Percentiles rank a stretch among this genome's conserved stretches.
Conservation (phyloP, 2,888 invertebrate species). For the Tanypteryx hageni region DNA sequence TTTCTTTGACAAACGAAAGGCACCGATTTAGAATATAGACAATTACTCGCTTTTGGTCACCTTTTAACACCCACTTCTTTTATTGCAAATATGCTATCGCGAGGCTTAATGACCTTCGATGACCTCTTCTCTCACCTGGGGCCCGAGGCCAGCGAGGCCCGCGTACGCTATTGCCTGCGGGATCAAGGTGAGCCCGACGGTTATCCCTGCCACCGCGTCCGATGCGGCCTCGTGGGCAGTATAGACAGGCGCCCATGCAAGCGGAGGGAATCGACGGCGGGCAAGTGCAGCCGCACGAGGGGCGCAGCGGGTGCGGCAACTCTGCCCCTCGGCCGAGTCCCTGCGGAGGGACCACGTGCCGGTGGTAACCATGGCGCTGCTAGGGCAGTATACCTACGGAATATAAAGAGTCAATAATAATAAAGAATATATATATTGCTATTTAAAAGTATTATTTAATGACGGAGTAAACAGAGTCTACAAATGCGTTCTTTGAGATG, state of each 20-base stretch:
- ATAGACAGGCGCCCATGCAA: not conserved
- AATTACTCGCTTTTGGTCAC: too few relatives aligned
- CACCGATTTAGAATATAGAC: too few relatives aligned
- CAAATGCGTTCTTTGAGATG: too few relatives aligned
- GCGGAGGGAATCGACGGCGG: not conserved
- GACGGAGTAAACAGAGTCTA: too few relatives aligned
- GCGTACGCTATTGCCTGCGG: conserved; percentile 96
- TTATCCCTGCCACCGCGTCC: conserved; percentile 93
- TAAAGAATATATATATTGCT: not conserved
- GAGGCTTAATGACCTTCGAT: too few relatives aligned
- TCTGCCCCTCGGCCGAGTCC: conserved; percentile 2
- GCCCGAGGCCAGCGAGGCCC: conserved; percentile 90
- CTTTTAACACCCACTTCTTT: too few relatives aligned
- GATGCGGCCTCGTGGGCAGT: not conserved
- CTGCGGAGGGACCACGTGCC: conserved; percentile 37
- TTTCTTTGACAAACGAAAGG: too few relatives aligned
- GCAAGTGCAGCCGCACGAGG: not conserved
- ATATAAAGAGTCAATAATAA: too few relatives aligned
- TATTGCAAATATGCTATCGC: too few relatives aligned
- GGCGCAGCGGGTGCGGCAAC: not conserved
- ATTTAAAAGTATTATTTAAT: not conserved
- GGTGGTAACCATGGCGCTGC: conserved; percentile 6
- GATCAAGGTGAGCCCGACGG: conserved; percentile 94
- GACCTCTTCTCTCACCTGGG: conserved; percentile 85
- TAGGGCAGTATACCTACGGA: not conserved